Evolutionary conservation across 2,797 vertebrate genomes (phyloP), one percentile per base, ranked within the genome.

Genomic region (Esox lucius): DNA sequence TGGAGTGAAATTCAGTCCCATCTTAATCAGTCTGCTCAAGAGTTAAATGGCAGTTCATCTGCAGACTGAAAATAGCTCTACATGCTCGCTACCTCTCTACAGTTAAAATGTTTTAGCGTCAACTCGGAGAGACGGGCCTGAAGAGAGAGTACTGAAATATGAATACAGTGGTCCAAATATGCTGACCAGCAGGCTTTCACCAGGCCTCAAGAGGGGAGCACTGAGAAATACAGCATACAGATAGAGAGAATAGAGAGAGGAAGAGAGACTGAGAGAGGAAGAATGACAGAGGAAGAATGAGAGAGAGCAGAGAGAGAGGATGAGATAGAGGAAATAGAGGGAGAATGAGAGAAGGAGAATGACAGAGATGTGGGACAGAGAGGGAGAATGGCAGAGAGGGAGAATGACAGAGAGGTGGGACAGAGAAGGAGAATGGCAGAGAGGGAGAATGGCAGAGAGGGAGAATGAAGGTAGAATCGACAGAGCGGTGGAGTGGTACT

Each of bases 181-280:
- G 77, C 80, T 81, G 77, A 78, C 74, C 77, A 68, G 35, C 53
- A 65, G 68, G 39, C 35, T 71, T 79, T 66, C 66, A 51, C 73
- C 68, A 68, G 70, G 53, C 13, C 53, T 72, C 56, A 59, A 78
- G 16, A 65, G 19, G 26, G 46, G 67, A 77, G 53, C 62, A 64
- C 42, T 72, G 48, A 48, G 16, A 77, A 65, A 74, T 67, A 31
- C 71, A 56, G 33, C 68, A 12, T 46, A 46, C 12, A 13, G 70
- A 75, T 51, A 42, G 42, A 73, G 74, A 16, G 74, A 73, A 56
- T n/a, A 33, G 35, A 39, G 35, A 2, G 22, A 68, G 65, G 33
- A 33, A 75, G 28, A 39, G 35, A 35, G 51, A 9, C 4, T 5
- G 61, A 31, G 26, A 42, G 7, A 42, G 8, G 5, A n/a, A 24